phyloP scores from a whole-genome alignment of 2,113 vertebrate genomes.

The Eurypyga helias region DNA sequence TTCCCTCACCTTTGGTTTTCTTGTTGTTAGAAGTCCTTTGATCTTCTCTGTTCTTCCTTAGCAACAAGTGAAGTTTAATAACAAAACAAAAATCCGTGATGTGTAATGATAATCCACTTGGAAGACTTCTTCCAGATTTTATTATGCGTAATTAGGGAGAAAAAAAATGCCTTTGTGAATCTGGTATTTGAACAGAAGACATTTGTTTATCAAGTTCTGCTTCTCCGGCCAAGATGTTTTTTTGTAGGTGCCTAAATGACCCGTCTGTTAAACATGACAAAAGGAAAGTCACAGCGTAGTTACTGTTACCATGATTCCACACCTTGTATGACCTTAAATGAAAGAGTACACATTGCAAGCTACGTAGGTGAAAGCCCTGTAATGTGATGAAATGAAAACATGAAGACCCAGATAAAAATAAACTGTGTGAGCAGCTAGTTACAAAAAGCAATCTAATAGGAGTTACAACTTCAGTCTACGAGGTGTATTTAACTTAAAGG shows the following conservation, averaged over 20 bases:
- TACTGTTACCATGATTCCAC: slow-evolving; percentile 66
- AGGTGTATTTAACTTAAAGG: slow-evolving; percentile 29
- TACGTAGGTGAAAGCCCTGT: not conserved
- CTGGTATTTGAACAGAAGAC: not conserved
- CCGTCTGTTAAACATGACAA: slow-evolving; percentile 46
- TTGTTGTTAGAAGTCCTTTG: slow-evolving; percentile 26
- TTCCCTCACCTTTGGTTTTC: slow-evolving; percentile 43
- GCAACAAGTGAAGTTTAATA: slow-evolving; percentile 15
- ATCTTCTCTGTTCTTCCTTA: slow-evolving; percentile 41
- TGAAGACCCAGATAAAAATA: slow-evolving; percentile 32
- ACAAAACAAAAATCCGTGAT: slow-evolving; percentile 21
- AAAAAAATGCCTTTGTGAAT: not conserved
- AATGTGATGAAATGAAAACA: slow-evolving; percentile 2
- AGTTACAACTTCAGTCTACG: not conserved
- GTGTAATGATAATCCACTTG: not conserved
- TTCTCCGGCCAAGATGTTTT: not conserved
- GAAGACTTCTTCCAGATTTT: not conserved
- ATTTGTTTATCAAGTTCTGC: not conserved
- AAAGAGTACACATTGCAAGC: slow-evolving; percentile 34
- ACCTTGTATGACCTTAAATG: slow-evolving; percentile 25
- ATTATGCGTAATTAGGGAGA: not conserved
- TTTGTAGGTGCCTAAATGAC: slow-evolving; percentile 27
- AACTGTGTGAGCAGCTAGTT: not conserved
- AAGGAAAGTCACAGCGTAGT: slow-evolving; percentile 57
- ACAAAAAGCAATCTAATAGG: not conserved